Evolutionary conservation across 2,888 invertebrate genomes (phyloP), one percentile per base, ranked within the genome.

Genomic region (Drosophila multiciliata): DNA sequence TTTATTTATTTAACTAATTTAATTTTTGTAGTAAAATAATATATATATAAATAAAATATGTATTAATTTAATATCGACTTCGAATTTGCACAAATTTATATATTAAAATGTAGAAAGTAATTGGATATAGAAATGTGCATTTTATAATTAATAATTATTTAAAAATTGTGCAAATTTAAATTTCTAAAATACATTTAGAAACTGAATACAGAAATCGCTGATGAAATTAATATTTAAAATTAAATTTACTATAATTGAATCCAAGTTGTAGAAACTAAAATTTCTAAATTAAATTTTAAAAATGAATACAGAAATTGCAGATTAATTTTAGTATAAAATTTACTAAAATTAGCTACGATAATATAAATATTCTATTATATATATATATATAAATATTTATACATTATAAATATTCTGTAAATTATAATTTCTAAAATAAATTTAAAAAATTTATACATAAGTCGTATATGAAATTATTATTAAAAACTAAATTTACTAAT

Each of bases 41-140:
- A 1, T 6, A 12, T 0, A 12, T 7, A 0, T 23, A 20, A 7
- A 3, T 12, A 12, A 42, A 6, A 12, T 3, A 12, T 42, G 11
- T 20, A 1, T 20, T 12, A 20, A 1, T 12, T 3, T n/a, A 4
- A 0, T 9, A 4, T 40, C 2, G 1, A 42, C 6, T 1, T 11
- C 42, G 6, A 42, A 42, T 6, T 20, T 20, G 6, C 2, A 2
- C 20, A 20, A 6, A 12, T 42, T 5, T 2, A 42, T 42, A 1
- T 11, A n/a, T n/a, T 42, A 20, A 5, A 20, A 6, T 7, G 20
- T 20, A 12, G 6, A 12, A 20, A 45, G 45, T 12, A 20, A 45
- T 38, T 38, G 3, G 17, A 38, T 17, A 17, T 3, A 38, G 7
- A 17, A 7, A 7, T 12, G 0, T 17, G 5, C 26, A 7, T 35